Base-by-base conservation (phyloP, 2,113 vertebrate genomes). In the Rhabdornis inornatus region DNA sequence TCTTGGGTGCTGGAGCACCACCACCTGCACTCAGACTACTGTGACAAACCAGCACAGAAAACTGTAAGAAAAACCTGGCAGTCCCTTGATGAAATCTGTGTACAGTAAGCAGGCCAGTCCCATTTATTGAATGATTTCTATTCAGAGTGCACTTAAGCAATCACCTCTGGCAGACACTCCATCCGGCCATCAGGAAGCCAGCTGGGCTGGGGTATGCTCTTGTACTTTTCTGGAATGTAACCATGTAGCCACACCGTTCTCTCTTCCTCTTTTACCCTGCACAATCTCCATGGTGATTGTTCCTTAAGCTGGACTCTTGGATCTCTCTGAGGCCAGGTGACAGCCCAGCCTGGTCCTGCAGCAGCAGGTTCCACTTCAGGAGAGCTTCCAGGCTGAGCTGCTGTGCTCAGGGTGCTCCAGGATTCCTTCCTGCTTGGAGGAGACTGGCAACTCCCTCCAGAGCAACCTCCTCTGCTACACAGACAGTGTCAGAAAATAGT, bases 321-420 rank as follows among this genome's bases (percentile, higher is more conserved):
- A 55, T 23, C 25, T 31, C 37, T 18, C 63, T 45, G 1, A 1
- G 17, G 63, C n/a, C 70, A 57, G 55, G 13, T 0, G 0, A 39
- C n/a, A 77, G 42, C 21, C 37, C 76, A 81, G 9, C 59, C 24
- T 8, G 9, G 49, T 15, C 21, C 76, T 50, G 64, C 64, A 64
- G 40, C 68, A 74, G 74, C 31, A 56, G 15, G 11, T 11, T 33
- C 8, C 14, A 5, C 24, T 10, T 30, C 28, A 82, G 65, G 33
- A 77, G 21, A 53, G n/a, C n/a, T 71, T 74, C 79, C 25, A 40
- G 40, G 49, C 59, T 53, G 21, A 72, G 31, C 20, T 27, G 9
- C n/a, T 53, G n/a, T 30, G 74, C 68, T 56, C 11, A 59, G 42
- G 42, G n/a, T 63, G 5, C 21, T 4, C 5, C 2, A 66, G 10